Conservation (phyloP, 2,888 invertebrate species). For the Deroplatys truncata region DNA sequence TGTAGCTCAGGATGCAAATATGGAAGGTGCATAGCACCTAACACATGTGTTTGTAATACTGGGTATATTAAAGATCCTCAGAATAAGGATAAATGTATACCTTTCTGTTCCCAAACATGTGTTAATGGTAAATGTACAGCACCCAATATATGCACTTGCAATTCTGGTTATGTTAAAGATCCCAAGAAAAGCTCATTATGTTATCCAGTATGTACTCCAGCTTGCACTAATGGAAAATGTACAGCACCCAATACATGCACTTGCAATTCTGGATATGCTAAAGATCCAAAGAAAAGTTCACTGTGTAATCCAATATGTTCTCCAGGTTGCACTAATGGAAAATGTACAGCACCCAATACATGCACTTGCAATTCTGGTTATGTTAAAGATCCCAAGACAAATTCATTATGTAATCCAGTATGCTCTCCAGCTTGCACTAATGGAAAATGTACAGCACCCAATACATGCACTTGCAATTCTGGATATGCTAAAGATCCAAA, state of each 20-base stretch:
- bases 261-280: not conserved
- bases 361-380: slow-evolving; percentile 28
- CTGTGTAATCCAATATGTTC: slow-evolving; percentile 22
- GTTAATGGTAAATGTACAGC: not conserved
- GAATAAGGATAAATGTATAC: not conserved
- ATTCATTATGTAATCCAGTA: not conserved
- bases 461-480: slow-evolving; percentile 31
- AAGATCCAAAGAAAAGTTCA: not conserved
- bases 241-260: not conserved
- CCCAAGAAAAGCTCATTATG: not conserved
- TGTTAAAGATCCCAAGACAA: not conserved
- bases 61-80: not conserved
- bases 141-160: not conserved
- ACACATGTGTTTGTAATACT: not conserved
- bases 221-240: not conserved
- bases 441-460: slow-evolving; percentile 28
- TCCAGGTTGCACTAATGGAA: slow-evolving; percentile 12
- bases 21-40: not conserved
- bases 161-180: not conserved
- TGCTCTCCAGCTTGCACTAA: slow-evolving; percentile 15
- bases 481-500: not conserved
- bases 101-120: not conserved
- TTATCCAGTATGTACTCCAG: not conserved
- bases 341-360: slow-evolving; percentile 27
- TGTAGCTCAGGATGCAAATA: not conserved